A percentile compares a stretch with the other conserved stretches of the same genome.
Evolutionary conservation across 2,797 vertebrate species (phyloP).

Genomic region (Rhynchotus rufescens): DNA sequence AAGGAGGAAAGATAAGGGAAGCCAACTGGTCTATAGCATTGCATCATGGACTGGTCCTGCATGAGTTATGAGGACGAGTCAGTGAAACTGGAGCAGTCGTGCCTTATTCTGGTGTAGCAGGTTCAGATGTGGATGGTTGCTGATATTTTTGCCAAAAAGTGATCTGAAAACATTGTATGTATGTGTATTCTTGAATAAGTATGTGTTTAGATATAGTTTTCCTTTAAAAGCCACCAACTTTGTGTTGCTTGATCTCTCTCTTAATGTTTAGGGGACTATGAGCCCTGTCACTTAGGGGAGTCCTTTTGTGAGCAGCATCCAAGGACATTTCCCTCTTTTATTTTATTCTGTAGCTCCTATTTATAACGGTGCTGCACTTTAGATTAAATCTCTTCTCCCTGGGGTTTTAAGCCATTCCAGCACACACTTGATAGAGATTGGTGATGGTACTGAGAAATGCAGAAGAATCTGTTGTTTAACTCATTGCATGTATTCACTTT

Average conservation of each 20-base stretch:
- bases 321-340: not conserved
- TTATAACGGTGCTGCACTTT: constrained; percentile 9
- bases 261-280: not conserved
- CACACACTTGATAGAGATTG: not conserved
- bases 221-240: not conserved
- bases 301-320: not conserved
- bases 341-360: not conserved
- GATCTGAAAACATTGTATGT: not conserved
- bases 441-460: not conserved
- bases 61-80: not conserved
- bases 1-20: not conserved
- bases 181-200: not conserved
- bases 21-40: not conserved
- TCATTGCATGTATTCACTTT: not conserved
- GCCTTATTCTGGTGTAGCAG: not conserved
- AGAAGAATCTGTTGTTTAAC: not conserved
- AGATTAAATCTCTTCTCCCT: not conserved
- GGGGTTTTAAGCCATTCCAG: not conserved
- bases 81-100: not conserved
- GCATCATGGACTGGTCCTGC: not conserved
- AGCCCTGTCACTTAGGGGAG: not conserved
- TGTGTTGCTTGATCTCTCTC: not conserved
- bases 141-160: not conserved
- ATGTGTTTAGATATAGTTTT: not conserved
- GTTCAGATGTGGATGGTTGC: not conserved